Base-by-base conservation (phyloP, 2,797 vertebrate species). In the Thalassophryne amazonica region DNA sequence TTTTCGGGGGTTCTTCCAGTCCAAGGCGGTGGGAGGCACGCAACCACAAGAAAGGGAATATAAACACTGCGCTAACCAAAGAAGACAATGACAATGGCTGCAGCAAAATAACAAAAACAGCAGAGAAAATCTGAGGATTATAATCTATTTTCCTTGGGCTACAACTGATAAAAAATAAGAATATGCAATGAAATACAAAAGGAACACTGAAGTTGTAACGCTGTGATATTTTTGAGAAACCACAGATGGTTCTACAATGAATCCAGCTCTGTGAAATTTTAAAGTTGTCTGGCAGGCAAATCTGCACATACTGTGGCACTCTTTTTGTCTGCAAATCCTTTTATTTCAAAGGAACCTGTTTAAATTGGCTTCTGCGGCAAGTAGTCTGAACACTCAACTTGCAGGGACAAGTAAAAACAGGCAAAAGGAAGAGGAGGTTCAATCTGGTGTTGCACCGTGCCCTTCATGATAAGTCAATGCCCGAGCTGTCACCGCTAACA, bases 221-320 rank as follows among this genome's bases (percentile, higher is more conserved):
- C 29, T 37, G 28, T 46, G 20, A 62, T 22, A 29, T 37, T 42
- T 0, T 0, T 34, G 15, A 33, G 27, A 25, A 27, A 20, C 33
- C 37, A 45, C 62, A 69, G 49, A 69, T 54, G 60, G 59, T 48
- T 48, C 28, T 27, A 46, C 50, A 66, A 35, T 34, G 19, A 60
- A 16, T 4, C 37, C 21, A 60, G 50, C 45, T 67, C 55, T 34
- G 60, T 7, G 61, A 25, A 46, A 63, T 13, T 23, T 2, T 36
- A 1, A 11, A 31, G 15, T 22, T 38, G 52, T 55, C 60, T 63
- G 35, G 30, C 7, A 39, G 46, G 39, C 28, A 36, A 46, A 52
- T 19, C 21, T 35, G 47, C 33, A 39, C 14, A 51, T 35, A 48
- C 48, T 32, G 33, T 13, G 31, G 29, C 1, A 2, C 36, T 42